Conservation (phyloP, 2,888 invertebrate genomes). For the Euzetes globulus region DNA sequence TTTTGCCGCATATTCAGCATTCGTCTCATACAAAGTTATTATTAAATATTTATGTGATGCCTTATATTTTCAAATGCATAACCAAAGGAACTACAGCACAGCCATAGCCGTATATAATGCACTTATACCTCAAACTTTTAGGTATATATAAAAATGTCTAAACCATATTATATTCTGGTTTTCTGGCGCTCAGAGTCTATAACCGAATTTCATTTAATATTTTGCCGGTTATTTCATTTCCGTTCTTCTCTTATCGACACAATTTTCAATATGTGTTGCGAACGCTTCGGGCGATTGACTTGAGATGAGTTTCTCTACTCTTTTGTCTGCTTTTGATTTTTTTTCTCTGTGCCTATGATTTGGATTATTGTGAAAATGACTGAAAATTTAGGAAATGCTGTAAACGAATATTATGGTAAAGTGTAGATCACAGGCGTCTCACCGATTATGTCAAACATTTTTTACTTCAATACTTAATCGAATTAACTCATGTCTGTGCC, state of each 20-base stretch:
- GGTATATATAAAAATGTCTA: background rate
- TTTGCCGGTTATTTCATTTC: conserved; percentile 28
- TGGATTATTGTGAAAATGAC: background rate
- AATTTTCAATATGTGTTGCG: conserved; percentile 16
- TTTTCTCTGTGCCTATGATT: background rate
- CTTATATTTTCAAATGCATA: conserved; percentile 11
- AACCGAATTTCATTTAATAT: conserved; percentile 16
- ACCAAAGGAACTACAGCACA: background rate
- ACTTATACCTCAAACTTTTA: background rate
- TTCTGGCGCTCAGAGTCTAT: background rate
- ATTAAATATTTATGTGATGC: conserved; percentile 27
- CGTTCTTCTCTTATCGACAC: conserved; percentile 13
- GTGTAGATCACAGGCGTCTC: background rate
- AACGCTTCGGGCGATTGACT: conserved; percentile 17
- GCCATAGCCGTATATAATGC: background rate
- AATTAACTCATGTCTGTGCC: background rate
- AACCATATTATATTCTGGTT: background rate
- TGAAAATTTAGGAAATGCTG: background rate
- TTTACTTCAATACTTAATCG: background rate
- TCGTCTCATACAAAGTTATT: conserved; percentile 19
- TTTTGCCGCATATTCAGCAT: conserved; percentile 28
- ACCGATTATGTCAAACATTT: conserved; percentile 5
- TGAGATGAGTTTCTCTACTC: background rate
- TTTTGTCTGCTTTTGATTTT: no score
- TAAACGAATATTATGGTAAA: background rate